Evolutionary conservation across 2,888 invertebrate genomes (phyloP).

Genomic region (Malthinus seriepunctatus): DNA sequence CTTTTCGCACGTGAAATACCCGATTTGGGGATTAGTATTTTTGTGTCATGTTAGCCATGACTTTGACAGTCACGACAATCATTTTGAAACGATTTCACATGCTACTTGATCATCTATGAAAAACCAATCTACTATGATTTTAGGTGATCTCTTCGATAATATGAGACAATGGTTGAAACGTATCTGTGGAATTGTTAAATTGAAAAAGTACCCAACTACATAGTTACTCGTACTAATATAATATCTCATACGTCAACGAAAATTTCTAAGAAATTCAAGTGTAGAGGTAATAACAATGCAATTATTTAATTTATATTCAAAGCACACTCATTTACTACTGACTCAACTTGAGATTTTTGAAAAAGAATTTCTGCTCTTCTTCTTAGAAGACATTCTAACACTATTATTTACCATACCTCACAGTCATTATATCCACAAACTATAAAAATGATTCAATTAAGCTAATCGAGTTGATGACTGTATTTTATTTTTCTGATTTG

Average conservation of each 20-base stretch:
- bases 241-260: slow-evolving; percentile 11
- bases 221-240: slow-evolving; percentile 6
- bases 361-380: background rate
- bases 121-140: too few species aligned
- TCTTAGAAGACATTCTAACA: background rate
- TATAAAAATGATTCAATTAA: too few species aligned
- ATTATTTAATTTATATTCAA: slow-evolving; percentile 21
- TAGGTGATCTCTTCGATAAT: too few species aligned
- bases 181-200: too few species aligned
- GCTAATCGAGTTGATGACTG: too few species aligned
- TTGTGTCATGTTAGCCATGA: background rate
- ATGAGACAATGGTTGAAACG: too few species aligned
- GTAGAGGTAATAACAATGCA: slow-evolving; percentile 18
- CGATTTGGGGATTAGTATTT: background rate
- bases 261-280: slow-evolving; percentile 16
- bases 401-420: background rate
- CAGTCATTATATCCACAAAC: too few species aligned
- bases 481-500: too few species aligned
- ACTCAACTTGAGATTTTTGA: background rate
- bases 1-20: background rate
- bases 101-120: too few species aligned
- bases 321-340: background rate
- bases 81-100: too few species aligned
- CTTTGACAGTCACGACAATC: too few species aligned
- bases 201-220: background rate